A percentile compares a stretch with the other conserved stretches of the same genome.
These are phyloP conservation scores for Parthenolecanium corni DNA, from an alignment of 2,888 invertebrate species.

Conservation along the genomic window DNA sequence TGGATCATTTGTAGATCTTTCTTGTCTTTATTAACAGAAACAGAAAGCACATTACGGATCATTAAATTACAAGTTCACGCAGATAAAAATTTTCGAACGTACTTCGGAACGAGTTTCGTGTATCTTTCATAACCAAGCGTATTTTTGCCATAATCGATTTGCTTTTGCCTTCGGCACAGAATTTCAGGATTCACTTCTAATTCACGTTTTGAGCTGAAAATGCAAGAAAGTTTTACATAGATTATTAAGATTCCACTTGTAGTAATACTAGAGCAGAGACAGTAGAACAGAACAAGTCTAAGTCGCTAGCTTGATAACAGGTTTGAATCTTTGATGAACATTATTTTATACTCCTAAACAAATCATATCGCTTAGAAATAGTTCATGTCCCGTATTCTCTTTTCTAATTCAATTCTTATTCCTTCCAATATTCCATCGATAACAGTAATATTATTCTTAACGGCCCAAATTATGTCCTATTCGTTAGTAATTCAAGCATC, in stretches of 20 bases:
- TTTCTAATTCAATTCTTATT: no score
- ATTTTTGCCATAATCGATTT: conserved; percentile 90
- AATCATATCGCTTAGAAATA: no score
- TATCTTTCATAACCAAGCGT: conserved; percentile 77
- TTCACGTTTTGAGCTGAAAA: conserved; percentile 24
- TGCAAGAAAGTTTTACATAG: not conserved
- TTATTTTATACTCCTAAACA: not conserved
- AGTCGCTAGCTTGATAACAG: no score
- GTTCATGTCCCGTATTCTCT: no score
- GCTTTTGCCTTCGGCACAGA: conserved; percentile 72
- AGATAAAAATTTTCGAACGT: conserved; percentile 20
- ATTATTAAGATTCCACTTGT: no score
- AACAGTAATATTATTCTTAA: no score
- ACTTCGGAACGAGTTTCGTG: conserved; percentile 55
- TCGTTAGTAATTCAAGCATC: no score
- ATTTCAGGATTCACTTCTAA: conserved; percentile 58
- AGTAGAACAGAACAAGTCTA: no score
- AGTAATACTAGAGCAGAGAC: no score
- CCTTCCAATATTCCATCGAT: no score
- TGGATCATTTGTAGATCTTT: conserved; percentile 62
- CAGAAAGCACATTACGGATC: not conserved
- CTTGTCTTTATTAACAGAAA: conserved; percentile 35
- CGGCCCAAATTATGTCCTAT: no score
- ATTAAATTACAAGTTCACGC: not conserved
- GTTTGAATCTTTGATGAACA: no score